Conservation (phyloP, 2,113 vertebrate species). For the Tringa solitaria region DNA sequence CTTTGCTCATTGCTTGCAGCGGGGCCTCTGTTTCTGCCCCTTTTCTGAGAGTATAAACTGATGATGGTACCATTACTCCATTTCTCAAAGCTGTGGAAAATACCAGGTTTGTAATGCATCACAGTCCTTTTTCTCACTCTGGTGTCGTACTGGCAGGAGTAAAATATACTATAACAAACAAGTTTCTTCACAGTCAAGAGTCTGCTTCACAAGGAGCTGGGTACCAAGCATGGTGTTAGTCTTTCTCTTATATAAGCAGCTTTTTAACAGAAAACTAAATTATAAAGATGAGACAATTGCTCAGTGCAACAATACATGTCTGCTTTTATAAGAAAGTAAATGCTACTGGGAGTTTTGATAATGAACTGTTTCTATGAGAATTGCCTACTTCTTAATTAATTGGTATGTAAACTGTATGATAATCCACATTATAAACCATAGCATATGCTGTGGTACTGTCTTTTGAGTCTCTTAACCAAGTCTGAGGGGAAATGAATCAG, state of each 20-base stretch:
- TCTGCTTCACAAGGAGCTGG: background rate
- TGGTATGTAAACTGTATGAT: background rate
- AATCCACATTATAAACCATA: background rate
- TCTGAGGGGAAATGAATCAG: conserved; percentile 12
- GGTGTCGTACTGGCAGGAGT: background rate
- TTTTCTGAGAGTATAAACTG: background rate
- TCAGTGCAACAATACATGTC: background rate
- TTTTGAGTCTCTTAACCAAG: background rate
- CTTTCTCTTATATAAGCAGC: background rate
- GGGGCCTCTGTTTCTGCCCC: background rate
- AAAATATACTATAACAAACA: background rate
- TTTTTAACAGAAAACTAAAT: background rate
- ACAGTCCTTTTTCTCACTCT: background rate
- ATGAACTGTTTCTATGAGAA: background rate
- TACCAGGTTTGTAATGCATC: background rate
- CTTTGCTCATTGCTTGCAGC: background rate
- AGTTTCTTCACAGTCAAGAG: background rate
- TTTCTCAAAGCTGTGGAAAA: background rate
- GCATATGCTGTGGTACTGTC: background rate
- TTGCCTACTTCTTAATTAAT: conserved; percentile 5
- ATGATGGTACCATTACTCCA: background rate
- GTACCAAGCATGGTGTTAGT: background rate
- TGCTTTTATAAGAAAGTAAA: background rate
- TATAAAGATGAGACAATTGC: background rate
- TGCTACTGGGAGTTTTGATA: background rate